Evolutionary conservation across 2,888 invertebrate genomes (phyloP).

Genomic region (Drosophila acutilabella): DNA sequence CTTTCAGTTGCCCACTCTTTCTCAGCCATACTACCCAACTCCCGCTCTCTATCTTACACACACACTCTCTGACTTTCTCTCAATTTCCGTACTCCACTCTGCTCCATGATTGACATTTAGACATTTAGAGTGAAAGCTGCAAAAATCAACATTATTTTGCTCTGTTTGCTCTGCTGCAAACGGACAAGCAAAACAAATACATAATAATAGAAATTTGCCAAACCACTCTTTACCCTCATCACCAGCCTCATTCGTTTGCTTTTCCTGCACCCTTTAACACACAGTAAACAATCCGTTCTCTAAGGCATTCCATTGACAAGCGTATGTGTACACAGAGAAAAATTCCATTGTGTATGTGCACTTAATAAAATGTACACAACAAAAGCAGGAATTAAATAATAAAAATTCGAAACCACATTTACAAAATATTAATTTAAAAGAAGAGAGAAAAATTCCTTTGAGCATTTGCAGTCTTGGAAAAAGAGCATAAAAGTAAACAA

Average conservation of each 20-base stretch:
- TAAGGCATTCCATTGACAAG: background rate
- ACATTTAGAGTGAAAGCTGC: conserved; percentile 64
- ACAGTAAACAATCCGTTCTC: background rate
- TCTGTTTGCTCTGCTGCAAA: conserved; percentile 47
- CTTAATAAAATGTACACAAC: too few relatives aligned
- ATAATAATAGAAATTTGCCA: conserved; percentile 63
- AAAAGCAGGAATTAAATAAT: too few relatives aligned
- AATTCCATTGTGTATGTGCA: too few relatives aligned
- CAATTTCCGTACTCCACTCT: background rate
- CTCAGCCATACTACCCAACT: background rate
- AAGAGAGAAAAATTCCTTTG: too few relatives aligned
- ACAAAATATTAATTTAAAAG: too few relatives aligned
- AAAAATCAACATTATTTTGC: conserved; percentile 58
- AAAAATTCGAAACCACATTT: too few relatives aligned
- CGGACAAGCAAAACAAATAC: conserved; percentile 57
- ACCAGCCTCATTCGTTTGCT: background rate
- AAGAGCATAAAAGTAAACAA: too few relatives aligned
- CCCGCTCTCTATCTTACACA: background rate
- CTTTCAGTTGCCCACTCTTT: background rate
- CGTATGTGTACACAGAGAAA: too few relatives aligned
- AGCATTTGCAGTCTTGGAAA: too few relatives aligned
- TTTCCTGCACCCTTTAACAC: conserved; percentile 1
- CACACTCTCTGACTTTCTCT: background rate
- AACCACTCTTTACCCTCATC: conserved; percentile 8
- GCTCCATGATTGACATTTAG: conserved; percentile 59